These are phyloP conservation scores for Rhaphigaster nebulosa DNA, from an alignment of 2,888 invertebrate genomes.

Conservation along the genomic window DNA sequence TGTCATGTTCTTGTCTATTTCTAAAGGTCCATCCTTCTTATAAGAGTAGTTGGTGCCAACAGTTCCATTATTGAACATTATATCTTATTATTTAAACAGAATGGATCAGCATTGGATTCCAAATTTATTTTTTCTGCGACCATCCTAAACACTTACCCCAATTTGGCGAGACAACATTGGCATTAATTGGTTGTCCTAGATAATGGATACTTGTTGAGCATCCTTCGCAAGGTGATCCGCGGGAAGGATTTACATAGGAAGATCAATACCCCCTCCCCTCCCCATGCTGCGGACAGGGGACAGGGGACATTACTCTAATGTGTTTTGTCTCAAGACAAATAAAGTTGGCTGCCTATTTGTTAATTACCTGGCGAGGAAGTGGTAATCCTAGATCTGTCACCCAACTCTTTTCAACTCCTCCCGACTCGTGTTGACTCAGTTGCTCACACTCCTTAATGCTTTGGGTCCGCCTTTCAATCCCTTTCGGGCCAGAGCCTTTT, in stretches of 20 bases:
- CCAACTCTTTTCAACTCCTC: background rate
- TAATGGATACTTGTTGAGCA: conserved; percentile 5
- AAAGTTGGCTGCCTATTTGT: conserved; percentile 34
- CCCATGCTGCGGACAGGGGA: background rate
- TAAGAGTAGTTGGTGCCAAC: too few species aligned
- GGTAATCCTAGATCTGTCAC: conserved; percentile 50
- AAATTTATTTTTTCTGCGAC: too few species aligned
- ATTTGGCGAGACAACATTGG: background rate
- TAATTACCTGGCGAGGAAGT: conserved; percentile 52
- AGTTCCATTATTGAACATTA: too few species aligned
- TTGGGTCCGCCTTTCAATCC: background rate
- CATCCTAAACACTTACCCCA: too few species aligned
- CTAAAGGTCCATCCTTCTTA: too few species aligned
- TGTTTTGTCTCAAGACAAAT: conserved; percentile 56
- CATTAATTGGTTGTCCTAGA: background rate
- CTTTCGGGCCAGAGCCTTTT: background rate
- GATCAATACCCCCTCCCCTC: conserved; percentile 40
- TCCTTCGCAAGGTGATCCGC: conserved; percentile 25
- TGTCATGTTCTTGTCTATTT: too few species aligned
- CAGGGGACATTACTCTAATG: conserved; percentile 54
- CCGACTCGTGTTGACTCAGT: conserved; percentile 24
- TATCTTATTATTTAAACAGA: too few species aligned
- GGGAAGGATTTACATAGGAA: conserved; percentile 31
- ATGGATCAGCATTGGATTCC: too few species aligned
- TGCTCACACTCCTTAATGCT: conserved; percentile 53